These are phyloP conservation scores for Drosophila imparisetae DNA, from an alignment of 2,888 invertebrate species.

Conservation along the genomic window DNA sequence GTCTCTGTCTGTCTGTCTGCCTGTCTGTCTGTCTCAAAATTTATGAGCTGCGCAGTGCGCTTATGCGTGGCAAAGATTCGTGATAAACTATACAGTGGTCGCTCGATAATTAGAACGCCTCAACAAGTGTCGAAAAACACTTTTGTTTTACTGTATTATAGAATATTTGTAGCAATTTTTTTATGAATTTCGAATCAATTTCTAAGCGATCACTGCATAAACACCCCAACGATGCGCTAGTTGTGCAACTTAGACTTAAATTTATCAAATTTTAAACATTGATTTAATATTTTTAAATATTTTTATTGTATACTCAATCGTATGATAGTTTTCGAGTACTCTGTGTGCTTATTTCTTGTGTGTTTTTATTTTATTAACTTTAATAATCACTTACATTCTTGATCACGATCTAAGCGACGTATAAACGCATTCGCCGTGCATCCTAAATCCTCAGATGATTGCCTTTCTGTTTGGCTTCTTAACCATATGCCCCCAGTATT, in stretches of 20 bases:
- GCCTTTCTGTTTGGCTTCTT: slow-evolving; percentile 46
- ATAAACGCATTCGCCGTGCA: slow-evolving; percentile 35
- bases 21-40: slow-evolving; percentile 29
- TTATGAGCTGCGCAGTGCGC: slow-evolving; percentile 40
- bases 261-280: neutral
- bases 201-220: neutral
- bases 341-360: neutral
- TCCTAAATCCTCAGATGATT: slow-evolving; percentile 11
- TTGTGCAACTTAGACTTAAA: slow-evolving; percentile 11
- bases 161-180: neutral
- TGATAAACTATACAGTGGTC: slow-evolving; percentile 11
- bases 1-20: slow-evolving; percentile 38
- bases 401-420: slow-evolving; percentile 21
- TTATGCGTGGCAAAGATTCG: slow-evolving; percentile 41
- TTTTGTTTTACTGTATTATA: neutral
- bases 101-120: neutral
- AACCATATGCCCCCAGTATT: slow-evolving; percentile 33
- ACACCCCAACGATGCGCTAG: slow-evolving; percentile 29
- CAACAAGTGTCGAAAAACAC: neutral
- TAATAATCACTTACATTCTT: neutral
- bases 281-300: neutral
- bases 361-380: neutral
- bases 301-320: neutral
- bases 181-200: neutral
- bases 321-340: neutral